Percentiles rank a stretch among this genome's conserved stretches.
Conservation (phyloP, 2,113 vertebrate genomes). For the Callipepla squamata region DNA sequence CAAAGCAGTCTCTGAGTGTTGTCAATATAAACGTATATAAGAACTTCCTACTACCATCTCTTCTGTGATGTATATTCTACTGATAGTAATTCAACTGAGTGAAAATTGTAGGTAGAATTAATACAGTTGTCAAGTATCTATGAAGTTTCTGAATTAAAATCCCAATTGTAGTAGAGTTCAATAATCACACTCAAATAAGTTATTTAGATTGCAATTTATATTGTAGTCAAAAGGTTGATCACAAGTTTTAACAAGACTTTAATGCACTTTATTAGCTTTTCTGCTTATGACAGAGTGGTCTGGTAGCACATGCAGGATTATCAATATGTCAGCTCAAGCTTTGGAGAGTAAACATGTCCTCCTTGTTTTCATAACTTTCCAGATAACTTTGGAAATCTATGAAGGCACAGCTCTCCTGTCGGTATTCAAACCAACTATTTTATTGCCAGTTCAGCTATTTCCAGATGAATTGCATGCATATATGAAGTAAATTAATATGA, state of each 20-base stretch:
- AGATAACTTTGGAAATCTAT: neutral
- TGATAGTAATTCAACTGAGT: neutral
- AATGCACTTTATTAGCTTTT: neutral
- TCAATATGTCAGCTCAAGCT: neutral
- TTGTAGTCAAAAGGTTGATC: neutral
- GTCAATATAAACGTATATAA: neutral
- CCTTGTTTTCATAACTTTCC: neutral
- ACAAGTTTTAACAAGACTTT: neutral
- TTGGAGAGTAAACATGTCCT: neutral
- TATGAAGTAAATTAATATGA: slow-evolving; percentile 8
- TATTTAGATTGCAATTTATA: neutral
- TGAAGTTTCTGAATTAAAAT: neutral
- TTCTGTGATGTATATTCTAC: neutral
- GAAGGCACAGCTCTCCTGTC: neutral
- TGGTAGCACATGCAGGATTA: neutral
- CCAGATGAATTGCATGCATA: slow-evolving; percentile 12
- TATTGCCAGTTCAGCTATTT: slow-evolving; percentile 29
- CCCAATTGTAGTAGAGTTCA: neutral
- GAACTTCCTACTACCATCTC: neutral
- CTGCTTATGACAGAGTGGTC: neutral
- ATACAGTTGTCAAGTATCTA: neutral
- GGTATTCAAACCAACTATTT: neutral
- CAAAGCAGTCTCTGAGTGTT: neutral
- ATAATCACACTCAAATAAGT: neutral
- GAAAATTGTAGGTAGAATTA: neutral